Conservation (phyloP, 1,140 invertebrate genomes). For the Neotoxoptera formosana region DNA sequence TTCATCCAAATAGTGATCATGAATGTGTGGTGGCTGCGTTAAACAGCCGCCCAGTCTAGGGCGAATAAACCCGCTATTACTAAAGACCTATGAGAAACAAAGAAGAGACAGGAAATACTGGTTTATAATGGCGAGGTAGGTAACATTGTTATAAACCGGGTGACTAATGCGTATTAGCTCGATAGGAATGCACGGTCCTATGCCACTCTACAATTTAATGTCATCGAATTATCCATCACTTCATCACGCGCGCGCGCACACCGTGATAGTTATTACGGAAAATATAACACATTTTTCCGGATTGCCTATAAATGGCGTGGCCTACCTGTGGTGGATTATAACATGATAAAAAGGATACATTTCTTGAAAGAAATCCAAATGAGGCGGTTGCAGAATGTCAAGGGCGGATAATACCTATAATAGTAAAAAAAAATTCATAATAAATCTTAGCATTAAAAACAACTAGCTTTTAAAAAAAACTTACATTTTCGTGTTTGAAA, state of each 20-base stretch:
- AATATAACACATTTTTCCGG: conserved; percentile 29
- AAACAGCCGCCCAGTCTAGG: conserved; percentile 40
- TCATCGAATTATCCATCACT: conserved; percentile 36
- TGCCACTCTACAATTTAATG: conserved; percentile 21
- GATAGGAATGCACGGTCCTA: conserved; percentile 55
- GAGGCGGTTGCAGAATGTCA: conserved; percentile 95
- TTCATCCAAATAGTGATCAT: conserved; percentile 9
- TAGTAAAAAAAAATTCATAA: conserved; percentile 60
- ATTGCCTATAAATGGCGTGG: conserved; percentile 17
- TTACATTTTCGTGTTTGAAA: conserved; percentile 99
- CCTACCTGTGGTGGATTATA: not conserved
- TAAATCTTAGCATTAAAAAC: not conserved
- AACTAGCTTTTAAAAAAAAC: conserved; percentile 63
- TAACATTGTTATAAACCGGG: conserved; percentile 53
- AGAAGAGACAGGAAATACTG: conserved; percentile 58
- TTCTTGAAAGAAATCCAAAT: conserved; percentile 98
- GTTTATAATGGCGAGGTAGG: conserved; percentile 53
- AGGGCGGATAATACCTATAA: conserved; percentile 92
- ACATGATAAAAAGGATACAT: conserved; percentile 89
- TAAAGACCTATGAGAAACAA: conserved; percentile 54
- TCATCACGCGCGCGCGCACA: not conserved
- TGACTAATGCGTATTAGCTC: conserved; percentile 53
- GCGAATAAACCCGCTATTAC: conserved; percentile 47
- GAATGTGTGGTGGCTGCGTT: not conserved
- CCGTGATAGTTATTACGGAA: not conserved